phyloP scores from a whole-genome alignment of 2,797 vertebrate species.

The Siniperca obscura region DNA sequence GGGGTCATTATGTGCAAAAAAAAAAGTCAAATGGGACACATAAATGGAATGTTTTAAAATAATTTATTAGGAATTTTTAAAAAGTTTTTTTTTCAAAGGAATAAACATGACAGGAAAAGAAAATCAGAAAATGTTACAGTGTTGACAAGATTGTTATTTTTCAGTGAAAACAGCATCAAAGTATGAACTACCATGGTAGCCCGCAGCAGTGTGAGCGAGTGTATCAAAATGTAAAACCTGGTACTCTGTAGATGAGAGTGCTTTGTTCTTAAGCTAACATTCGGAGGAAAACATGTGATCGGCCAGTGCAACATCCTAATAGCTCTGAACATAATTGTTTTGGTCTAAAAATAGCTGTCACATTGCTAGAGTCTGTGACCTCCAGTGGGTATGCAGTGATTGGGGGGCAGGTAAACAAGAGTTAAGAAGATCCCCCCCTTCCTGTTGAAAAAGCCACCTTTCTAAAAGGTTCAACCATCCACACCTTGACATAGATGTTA shows the following conservation, averaged over 20 bases:
- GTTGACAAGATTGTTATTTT: conserved; percentile 80
- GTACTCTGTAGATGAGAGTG: conserved; percentile 65
- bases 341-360: conserved; percentile 75
- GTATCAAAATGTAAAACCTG: conserved; percentile 73
- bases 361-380: conserved; percentile 76
- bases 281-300: conserved; percentile 64
- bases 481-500: conserved; percentile 73
- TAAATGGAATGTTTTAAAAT: conserved; percentile 92
- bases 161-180: conserved; percentile 75
- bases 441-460: conserved; percentile 54
- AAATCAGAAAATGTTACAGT: conserved; percentile 86
- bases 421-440: conserved; percentile 41
- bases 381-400: conserved; percentile 77
- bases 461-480: conserved; percentile 58
- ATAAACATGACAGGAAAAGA: conserved; percentile 82
- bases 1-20: background rate
- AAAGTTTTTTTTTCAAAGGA: conserved; percentile 88
- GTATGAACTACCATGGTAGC: conserved; percentile 52
- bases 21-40: conserved; percentile 50
- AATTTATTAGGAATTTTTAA: conserved; percentile 99
- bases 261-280: conserved; percentile 75
- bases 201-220: conserved; percentile 60
- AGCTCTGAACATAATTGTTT: conserved; percentile 69
- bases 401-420: conserved; percentile 51
- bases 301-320: conserved; percentile 78